Percentiles rank a stretch among this genome's conserved stretches.
Conservation (phyloP, 2,888 invertebrate species). For the Toxonevra muliebris region DNA sequence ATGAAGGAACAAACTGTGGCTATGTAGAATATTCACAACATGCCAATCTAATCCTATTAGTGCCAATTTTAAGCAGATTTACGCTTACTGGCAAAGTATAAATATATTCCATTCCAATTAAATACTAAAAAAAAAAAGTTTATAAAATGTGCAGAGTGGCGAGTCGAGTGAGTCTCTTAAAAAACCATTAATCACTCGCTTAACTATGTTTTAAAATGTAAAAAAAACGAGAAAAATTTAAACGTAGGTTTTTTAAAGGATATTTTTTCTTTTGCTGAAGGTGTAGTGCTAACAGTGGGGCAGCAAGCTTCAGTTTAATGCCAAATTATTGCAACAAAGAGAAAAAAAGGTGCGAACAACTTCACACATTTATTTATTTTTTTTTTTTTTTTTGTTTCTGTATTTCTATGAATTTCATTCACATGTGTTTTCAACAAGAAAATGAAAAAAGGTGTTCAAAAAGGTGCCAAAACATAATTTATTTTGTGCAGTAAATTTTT, state of each 20-base stretch:
- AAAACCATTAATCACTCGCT: slow-evolving; percentile 63
- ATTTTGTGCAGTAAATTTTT: slow-evolving; percentile 16
- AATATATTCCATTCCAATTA: not conserved
- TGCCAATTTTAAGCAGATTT: slow-evolving; percentile 61
- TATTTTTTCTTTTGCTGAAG: not conserved
- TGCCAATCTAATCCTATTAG: slow-evolving; percentile 55
- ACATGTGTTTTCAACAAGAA: not conserved
- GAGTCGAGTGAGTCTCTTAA: slow-evolving; percentile 60
- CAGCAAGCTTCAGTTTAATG: not conserved
- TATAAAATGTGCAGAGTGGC: not conserved
- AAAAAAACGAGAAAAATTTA: slow-evolving; percentile 18
- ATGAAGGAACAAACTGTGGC: not conserved
- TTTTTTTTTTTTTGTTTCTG: not conserved
- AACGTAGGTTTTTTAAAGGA: not conserved
- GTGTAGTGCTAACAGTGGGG: not conserved
- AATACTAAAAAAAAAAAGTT: not conserved
- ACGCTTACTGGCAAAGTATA: slow-evolving; percentile 40
- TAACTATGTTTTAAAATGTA: slow-evolving; percentile 51
- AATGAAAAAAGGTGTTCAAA: slow-evolving; percentile 9
- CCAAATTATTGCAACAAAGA: slow-evolving; percentile 17
- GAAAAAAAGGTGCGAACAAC: slow-evolving; percentile 26
- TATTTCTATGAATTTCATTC: slow-evolving; percentile 29
- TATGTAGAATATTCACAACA: slow-evolving; percentile 1
- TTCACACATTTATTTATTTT: slow-evolving; percentile 21
- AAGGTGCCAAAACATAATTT: slow-evolving; percentile 32